Conservation (phyloP, 2,113 vertebrate genomes). For the Brachionichthys hirsutus region DNA sequence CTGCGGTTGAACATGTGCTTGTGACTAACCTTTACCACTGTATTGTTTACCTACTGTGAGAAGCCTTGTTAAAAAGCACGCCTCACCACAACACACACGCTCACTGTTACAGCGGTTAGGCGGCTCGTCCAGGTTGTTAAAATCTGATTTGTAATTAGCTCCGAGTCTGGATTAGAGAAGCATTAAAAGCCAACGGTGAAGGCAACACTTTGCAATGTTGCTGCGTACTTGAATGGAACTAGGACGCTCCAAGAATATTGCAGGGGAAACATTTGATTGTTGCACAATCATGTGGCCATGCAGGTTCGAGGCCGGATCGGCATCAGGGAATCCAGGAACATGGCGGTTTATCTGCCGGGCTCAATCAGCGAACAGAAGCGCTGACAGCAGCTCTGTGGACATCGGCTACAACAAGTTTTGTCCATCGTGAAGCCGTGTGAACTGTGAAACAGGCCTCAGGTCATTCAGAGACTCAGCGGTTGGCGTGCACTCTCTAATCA, state of each 20-base stretch:
- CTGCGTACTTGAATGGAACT: not conserved
- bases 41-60: slow-evolving; percentile 63
- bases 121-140: slow-evolving; percentile 60
- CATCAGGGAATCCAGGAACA: too few relatives aligned
- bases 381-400: too few relatives aligned
- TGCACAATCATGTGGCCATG: too few relatives aligned
- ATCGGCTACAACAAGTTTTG: too few relatives aligned
- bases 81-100: slow-evolving; percentile 57
- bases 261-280: not conserved
- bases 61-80: slow-evolving; percentile 60
- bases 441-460: not conserved
- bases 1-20: slow-evolving; percentile 66
- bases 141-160: slow-evolving; percentile 37
- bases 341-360: too few relatives aligned
- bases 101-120: slow-evolving; percentile 64
- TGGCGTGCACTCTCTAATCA: too few relatives aligned
- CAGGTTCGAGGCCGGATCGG: too few relatives aligned
- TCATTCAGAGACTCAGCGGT: too few relatives aligned
- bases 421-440: not conserved
- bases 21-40: slow-evolving; percentile 46
- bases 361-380: too few relatives aligned
- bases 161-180: slow-evolving; percentile 2
- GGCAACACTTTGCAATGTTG: not conserved
- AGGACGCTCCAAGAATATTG: not conserved
- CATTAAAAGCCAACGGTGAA: slow-evolving; percentile 21